phyloP scores from a whole-genome alignment of 1,140 invertebrate species.

The Metaphire vulgaris region DNA sequence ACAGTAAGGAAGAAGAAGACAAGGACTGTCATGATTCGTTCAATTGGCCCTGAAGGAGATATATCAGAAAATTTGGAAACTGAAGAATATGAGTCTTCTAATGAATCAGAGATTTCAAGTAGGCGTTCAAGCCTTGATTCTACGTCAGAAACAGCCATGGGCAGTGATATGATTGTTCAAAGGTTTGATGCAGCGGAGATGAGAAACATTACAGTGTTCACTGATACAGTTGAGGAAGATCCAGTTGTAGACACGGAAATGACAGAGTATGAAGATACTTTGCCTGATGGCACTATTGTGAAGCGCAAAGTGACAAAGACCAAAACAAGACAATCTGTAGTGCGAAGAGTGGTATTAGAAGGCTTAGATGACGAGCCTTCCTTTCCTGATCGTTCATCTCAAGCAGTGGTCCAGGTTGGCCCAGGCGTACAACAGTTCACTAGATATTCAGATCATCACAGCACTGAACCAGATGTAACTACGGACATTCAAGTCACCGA shows the following conservation, averaged over 20 bases:
- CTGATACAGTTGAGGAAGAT: conserved; percentile 18
- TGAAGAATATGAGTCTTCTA: conserved; percentile 20
- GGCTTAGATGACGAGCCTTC: conserved; percentile 12
- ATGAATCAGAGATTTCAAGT: conserved; percentile 14
- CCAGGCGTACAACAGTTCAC: conserved; percentile 15
- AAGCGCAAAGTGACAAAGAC: conserved; percentile 32
- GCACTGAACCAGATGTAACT: conserved; percentile 36
- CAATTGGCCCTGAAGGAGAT: conserved; percentile 30
- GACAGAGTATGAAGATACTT: conserved; percentile 25
- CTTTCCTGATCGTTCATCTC: conserved; percentile 3
- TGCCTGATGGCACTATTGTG: conserved; percentile 29
- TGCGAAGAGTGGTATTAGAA: conserved; percentile 10
- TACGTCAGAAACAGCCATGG: background rate
- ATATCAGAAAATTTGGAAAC: conserved; percentile 25
- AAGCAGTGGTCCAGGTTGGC: background rate
- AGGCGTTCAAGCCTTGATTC: conserved; percentile 11
- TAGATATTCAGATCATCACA: conserved; percentile 12
- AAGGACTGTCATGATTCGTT: conserved; percentile 18
- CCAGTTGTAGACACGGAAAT: conserved; percentile 15
- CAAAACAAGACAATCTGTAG: conserved; percentile 12
- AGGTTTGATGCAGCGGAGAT: conserved; percentile 5
- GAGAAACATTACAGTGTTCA: conserved; percentile 8
- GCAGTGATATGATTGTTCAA: background rate
- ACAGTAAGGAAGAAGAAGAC: background rate
- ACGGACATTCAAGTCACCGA: conserved; percentile 44